Evolutionary conservation across 2,888 invertebrate genomes (phyloP).

Genomic region (Brassicogethes aeneus): DNA sequence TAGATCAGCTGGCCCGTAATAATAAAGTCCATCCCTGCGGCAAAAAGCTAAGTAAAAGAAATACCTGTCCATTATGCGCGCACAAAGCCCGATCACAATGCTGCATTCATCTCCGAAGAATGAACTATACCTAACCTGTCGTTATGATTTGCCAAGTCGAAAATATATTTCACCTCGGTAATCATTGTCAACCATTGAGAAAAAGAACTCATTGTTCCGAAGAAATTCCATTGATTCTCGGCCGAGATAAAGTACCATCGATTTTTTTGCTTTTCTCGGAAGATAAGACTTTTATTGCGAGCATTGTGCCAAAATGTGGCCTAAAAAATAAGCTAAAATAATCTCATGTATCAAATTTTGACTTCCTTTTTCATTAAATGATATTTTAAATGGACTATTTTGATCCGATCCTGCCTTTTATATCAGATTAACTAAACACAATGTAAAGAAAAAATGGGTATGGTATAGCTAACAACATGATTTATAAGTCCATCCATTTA

Average conservation of each 20-base stretch:
- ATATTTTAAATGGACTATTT: no score
- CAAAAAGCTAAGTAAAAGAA: constrained; percentile 32
- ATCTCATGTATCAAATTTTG: constrained; percentile 22
- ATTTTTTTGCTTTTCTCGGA: constrained; percentile 11
- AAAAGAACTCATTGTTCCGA: constrained; percentile 17
- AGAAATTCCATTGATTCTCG: constrained; percentile 22
- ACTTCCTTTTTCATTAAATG: constrained; percentile 19
- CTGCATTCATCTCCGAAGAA: constrained; percentile 29
- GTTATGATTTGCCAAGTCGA: constrained; percentile 38
- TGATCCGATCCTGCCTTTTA: no score
- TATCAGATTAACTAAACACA: no score
- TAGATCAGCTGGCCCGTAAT: constrained; percentile 16
- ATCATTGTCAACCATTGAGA: constrained; percentile 35
- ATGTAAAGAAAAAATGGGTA: no score
- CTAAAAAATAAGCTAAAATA: constrained; percentile 13
- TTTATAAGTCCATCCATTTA: no score
- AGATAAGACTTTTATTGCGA: constrained; percentile 15
- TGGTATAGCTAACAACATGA: no score
- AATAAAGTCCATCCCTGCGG: constrained; percentile 22
- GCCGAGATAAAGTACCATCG: constrained; percentile 26
- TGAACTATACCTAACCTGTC: constrained; percentile 37
- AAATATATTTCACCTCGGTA: constrained; percentile 37
- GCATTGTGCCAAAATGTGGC: constrained; percentile 9
- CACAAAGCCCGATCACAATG: constrained; percentile 31
- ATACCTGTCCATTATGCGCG: constrained; percentile 34